Base-by-base conservation (phyloP, 1,140 invertebrate species). In the Aphidius gifuensis region DNA sequence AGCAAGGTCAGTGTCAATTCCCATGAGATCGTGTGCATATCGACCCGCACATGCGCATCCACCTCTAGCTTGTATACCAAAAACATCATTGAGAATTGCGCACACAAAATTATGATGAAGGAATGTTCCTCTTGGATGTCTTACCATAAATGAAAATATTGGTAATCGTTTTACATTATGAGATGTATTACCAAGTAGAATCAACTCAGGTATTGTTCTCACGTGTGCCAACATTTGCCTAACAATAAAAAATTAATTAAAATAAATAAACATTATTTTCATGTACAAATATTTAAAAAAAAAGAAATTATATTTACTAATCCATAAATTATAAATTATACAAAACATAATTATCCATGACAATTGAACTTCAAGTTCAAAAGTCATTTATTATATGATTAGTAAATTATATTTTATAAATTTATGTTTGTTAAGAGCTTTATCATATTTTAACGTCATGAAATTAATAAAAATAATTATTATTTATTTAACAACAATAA, bases 91-190 rank as follows among this genome's bases (percentile, higher is more conserved):
- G 5, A 97, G 83, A 1, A 96, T 82, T 3, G 91, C 88, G 68
- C 89, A 90, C 0, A 96, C 87, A 77, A 93, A 96, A 77, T 96
- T 96, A 72, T 96, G 92, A 78, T 97, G 94, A 0, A 96, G 85
- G 72, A 91, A 94, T 3, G 87, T 87, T 5, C 90, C 91, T 6
- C 86, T 79, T 0, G 89, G 86, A 78, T 96, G 91, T 59, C 88
- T 85, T 44, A 97, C 87, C 77, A 96, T 84, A 68, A 97, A 90
- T 9, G 93, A 95, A 74, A 96, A 93, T 42, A 94, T 88, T 3
- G 93, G 90, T 7, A 95, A 79, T 44, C 92, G 80, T 68, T 87
- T 85, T 1, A 85, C 81, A 11, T 84, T 82, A 6, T 84, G 77
- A 39, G 83, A 85, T 45, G 82, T 80, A 69, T 85, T 89, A n/a